These are phyloP conservation scores for Baccha elongata DNA, from an alignment of 2,888 invertebrate genomes.

Conservation along the genomic window DNA sequence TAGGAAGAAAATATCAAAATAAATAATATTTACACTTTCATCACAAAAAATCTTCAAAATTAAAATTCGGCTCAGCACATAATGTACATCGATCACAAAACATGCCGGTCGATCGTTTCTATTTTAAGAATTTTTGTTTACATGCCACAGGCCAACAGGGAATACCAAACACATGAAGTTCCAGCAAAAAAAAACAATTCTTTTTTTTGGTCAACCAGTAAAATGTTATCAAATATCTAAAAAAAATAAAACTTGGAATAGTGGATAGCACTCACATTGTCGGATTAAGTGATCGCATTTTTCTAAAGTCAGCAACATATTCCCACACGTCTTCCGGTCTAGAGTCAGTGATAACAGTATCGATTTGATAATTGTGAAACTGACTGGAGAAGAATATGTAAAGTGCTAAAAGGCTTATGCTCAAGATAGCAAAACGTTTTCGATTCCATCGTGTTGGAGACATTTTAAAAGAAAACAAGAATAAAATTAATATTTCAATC, in stretches of 20 bases:
- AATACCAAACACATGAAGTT: slow-evolving; percentile 5
- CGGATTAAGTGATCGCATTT: slow-evolving; percentile 88
- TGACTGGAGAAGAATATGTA: slow-evolving; percentile 79
- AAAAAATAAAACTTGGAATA: background rate
- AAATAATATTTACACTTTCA: background rate
- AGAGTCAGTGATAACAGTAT: slow-evolving; percentile 83
- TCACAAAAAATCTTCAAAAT: slow-evolving; percentile 9
- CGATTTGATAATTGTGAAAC: slow-evolving; percentile 82
- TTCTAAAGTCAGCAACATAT: slow-evolving; percentile 89
- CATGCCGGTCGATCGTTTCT: slow-evolving; percentile 25
- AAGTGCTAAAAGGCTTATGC: slow-evolving; percentile 17
- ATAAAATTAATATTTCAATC: background rate
- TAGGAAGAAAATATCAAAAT: no score
- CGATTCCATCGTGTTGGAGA: slow-evolving; percentile 57
- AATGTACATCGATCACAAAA: background rate
- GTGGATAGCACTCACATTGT: slow-evolving; percentile 85
- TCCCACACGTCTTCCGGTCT: slow-evolving; percentile 87
- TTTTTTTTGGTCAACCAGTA: background rate
- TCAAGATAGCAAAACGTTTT: slow-evolving; percentile 36
- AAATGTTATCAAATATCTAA: slow-evolving; percentile 14
- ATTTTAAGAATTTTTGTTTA: slow-evolving; percentile 65
- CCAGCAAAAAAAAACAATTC: background rate
- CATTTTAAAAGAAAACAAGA: slow-evolving; percentile 21
- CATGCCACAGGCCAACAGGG: slow-evolving; percentile 27
- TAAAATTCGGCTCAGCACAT: slow-evolving; percentile 20